phyloP scores from a whole-genome alignment of 1,140 invertebrate genomes.

The Mercenaria mercenaria region DNA sequence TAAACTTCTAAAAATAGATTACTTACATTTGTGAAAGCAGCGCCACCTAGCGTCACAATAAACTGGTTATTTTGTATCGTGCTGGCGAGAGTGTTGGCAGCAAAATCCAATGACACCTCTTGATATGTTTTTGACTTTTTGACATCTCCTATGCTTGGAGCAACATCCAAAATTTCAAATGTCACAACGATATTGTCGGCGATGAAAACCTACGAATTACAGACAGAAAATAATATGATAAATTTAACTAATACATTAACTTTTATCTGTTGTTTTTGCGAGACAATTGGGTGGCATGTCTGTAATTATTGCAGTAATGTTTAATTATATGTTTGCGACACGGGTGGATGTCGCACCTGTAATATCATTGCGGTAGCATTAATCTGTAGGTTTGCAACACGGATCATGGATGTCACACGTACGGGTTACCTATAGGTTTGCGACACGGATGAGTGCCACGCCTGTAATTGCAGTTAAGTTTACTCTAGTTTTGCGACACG shows the following conservation, averaged over 20 bases:
- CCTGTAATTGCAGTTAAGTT: too few relatives aligned
- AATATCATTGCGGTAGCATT: too few relatives aligned
- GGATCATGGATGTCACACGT: too few relatives aligned
- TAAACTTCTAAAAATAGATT: not conserved
- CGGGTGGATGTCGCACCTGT: conserved; percentile 68
- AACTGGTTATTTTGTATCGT: conserved; percentile 65
- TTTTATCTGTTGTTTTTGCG: conserved; percentile 66
- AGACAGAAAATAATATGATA: too few relatives aligned
- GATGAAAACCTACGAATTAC: conserved; percentile 67
- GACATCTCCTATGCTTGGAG: conserved; percentile 72
- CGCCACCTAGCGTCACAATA: conserved; percentile 48
- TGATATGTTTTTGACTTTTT: conserved; percentile 25
- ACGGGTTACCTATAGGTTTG: conserved; percentile 70
- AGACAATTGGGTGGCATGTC: conserved; percentile 71
- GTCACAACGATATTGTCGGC: conserved; percentile 68
- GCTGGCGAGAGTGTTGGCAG: conserved; percentile 65
- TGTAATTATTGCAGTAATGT: too few relatives aligned
- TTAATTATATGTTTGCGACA: conserved; percentile 68
- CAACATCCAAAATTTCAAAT: conserved; percentile 76
- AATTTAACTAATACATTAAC: not conserved
- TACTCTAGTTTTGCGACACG: conserved; percentile 70
- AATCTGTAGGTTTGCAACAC: too few relatives aligned
- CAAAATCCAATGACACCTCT: conserved; percentile 65
- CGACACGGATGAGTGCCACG: conserved; percentile 69
- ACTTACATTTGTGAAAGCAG: conserved; percentile 67